A percentile compares a stretch with the other conserved stretches of the same genome.
phyloP scores from a whole-genome alignment of 2,113 vertebrate genomes.

The Eurystomus gularis region DNA sequence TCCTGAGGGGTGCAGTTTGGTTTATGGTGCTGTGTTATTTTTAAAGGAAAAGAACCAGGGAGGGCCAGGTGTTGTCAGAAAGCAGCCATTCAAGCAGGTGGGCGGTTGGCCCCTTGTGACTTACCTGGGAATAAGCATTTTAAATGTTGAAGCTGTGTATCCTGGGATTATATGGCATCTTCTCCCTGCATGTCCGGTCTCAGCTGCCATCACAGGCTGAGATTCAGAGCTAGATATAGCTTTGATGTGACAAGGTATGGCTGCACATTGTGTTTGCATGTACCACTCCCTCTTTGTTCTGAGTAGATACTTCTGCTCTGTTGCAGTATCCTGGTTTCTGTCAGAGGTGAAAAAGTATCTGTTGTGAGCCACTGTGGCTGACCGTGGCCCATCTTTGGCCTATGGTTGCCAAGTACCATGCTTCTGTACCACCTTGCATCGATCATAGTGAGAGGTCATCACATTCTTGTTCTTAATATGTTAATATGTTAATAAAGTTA shows the following conservation, averaged over 20 bases:
- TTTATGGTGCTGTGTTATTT: background rate
- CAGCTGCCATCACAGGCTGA: background rate
- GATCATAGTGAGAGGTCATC: background rate
- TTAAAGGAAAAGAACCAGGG: background rate
- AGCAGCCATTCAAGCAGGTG: background rate
- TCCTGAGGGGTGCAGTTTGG: background rate
- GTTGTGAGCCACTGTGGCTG: background rate
- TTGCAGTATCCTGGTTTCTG: background rate
- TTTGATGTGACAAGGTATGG: background rate
- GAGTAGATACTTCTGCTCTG: background rate
- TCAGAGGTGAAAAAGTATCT: background rate
- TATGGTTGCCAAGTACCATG: background rate
- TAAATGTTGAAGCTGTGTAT: background rate
- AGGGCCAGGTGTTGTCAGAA: background rate
- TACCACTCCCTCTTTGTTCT: background rate
- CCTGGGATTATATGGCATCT: background rate
- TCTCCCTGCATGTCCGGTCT: background rate
- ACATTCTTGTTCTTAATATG: too few species aligned
- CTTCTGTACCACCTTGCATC: background rate
- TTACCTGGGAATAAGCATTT: background rate
- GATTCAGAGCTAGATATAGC: rapidly evolving
- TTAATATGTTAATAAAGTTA: too few species aligned
- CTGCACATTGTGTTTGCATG: background rate
- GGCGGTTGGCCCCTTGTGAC: background rate
- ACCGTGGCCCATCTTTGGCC: background rate